phyloP scores from a whole-genome alignment of 2,113 vertebrate genomes.

The Petrocephalus zakoni region DNA sequence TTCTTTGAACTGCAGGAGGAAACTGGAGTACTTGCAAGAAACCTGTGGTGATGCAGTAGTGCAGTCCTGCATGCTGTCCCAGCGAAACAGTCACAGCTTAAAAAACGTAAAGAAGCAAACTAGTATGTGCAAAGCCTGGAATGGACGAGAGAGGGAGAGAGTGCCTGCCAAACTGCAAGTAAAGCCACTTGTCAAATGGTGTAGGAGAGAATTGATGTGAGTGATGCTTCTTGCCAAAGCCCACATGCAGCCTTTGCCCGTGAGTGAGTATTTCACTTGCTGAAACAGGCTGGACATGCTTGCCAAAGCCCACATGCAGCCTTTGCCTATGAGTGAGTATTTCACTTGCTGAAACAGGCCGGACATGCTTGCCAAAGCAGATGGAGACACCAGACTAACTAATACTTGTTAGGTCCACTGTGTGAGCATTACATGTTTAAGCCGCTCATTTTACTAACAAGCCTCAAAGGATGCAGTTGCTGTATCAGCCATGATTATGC shows the following conservation, averaged over 20 bases:
- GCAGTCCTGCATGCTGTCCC: background rate
- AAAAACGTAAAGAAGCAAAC: background rate
- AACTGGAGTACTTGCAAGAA: background rate
- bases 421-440: background rate
- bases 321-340: background rate
- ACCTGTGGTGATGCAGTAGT: background rate
- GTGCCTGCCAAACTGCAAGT: background rate
- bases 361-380: conserved; percentile 5
- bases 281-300: background rate
- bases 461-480: background rate
- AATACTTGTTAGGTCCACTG: conserved; percentile 5
- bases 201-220: conserved; percentile 8
- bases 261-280: conserved; percentile 1
- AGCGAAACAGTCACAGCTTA: background rate
- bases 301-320: conserved; percentile 1
- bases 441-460: background rate
- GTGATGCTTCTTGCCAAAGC: conserved; percentile 8
- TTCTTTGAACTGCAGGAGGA: background rate
- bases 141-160: background rate
- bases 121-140: background rate
- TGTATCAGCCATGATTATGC: background rate
- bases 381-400: conserved; percentile 8
- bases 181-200: conserved; percentile 3
- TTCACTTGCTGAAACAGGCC: conserved; percentile 8
- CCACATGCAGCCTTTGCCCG: background rate